Evolutionary conservation across 2,888 invertebrate genomes (phyloP), one percentile per base, ranked within the genome.

Genomic region (Pristionchus entomophagus): DNA sequence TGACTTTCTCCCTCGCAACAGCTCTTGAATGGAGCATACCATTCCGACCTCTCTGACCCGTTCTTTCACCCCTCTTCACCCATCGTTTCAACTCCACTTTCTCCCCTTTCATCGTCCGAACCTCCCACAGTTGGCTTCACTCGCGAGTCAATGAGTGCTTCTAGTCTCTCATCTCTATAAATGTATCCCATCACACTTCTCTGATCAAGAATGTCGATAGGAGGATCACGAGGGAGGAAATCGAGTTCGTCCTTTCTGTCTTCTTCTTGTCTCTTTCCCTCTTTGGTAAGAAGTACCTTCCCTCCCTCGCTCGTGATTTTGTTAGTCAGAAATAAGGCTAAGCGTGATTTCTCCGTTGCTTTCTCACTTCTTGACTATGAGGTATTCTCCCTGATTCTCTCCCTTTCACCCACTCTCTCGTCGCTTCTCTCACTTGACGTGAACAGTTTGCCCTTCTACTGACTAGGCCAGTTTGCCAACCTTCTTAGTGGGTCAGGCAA

Each of bases 371-470:
- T 65, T 65, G n/a, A n/a, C 65, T 41, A 41, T 38, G 35, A 69
- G 69, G 22, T 19, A 32, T 41, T 69, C 65, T 69, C 19, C 17
- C 38, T 38, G 22, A 35, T 17, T 32, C 65, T 65, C 45, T 41
- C 41, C 6, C 26, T 77, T 45, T 41, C 77, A 10, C 41, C 45
- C 45, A 22, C 26, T 41, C 41, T 77, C n/a, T 45, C 45, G 35
- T 49, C 35, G 35, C 38, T n/a, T 78, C 77, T 17, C 77, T 49
- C 49, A 5, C 41, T 45, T 26, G 14, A 29, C 49, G 29, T 78
- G 35, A 35, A 32, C 49, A 78, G 77, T 78, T 78, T 49, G 77
- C 49, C 29, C 29, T 14, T 49, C 77, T 78, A 78, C 49, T 78
- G 38, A 69, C 69, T 69, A 10, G 38, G 22, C 38, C 38, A 69